Conservation (phyloP, 2,113 vertebrate species). For the Microcebus jonahi region DNA sequence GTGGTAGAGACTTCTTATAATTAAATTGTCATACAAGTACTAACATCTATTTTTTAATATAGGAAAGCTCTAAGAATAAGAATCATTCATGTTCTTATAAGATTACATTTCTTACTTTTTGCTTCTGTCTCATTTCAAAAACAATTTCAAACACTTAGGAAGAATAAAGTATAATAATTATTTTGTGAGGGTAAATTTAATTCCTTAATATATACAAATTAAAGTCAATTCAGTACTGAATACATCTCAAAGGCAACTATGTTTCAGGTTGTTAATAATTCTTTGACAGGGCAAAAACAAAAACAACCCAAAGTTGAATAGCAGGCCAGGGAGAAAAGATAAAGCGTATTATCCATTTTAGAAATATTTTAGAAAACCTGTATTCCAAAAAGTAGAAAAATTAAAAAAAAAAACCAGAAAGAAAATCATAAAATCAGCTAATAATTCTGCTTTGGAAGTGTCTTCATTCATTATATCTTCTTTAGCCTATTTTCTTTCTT, state of each 20-base stretch:
- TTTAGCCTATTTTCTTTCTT: background rate
- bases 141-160: background rate
- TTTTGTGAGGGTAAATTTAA: background rate
- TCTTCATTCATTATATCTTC: background rate
- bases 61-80: background rate
- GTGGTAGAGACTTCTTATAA: background rate
- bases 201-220: background rate
- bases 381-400: background rate
- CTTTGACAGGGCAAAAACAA: slow-evolving; percentile 3
- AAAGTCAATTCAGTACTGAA: background rate
- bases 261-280: background rate
- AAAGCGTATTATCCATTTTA: background rate
- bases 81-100: background rate
- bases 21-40: background rate
- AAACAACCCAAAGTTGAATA: background rate
- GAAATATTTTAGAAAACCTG: background rate
- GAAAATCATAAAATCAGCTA: background rate
- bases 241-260: background rate
- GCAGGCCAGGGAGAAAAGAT: background rate
- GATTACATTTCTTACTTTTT: slow-evolving; percentile 16
- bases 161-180: background rate
- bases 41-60: background rate
- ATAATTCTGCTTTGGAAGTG: background rate
- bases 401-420: background rate
- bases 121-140: background rate